Percentiles rank a stretch among this genome's conserved stretches.
phyloP scores from a whole-genome alignment of 1,140 invertebrate species.

The Bombus huntii region DNA sequence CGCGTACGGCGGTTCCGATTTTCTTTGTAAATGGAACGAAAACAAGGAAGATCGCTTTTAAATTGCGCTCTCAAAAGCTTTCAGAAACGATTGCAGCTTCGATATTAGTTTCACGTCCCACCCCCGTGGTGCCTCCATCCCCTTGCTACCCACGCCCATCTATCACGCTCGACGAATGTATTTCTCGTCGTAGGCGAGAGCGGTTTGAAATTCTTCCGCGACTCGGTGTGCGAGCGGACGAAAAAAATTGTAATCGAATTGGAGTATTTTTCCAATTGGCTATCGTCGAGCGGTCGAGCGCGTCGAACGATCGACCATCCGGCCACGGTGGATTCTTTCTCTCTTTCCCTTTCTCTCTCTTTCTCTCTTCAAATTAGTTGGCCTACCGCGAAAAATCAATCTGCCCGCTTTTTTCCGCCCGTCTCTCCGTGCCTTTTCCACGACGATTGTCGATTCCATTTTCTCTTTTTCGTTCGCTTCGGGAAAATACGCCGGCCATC shows the following conservation, averaged over 20 bases:
- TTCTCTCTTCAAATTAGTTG: conserved; percentile 71
- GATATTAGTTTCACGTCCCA: conserved; percentile 58
- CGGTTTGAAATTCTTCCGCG: conserved; percentile 65
- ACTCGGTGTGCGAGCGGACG: conserved; percentile 56
- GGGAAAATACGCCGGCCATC: conserved; percentile 48
- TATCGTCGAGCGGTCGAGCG: conserved; percentile 67
- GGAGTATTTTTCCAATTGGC: conserved; percentile 73
- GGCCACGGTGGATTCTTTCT: conserved; percentile 21
- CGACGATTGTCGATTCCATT: conserved; percentile 66
- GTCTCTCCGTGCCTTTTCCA: conserved; percentile 46
- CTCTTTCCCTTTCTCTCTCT: not conserved
- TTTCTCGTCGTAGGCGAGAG: conserved; percentile 38
- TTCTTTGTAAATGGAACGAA: conserved; percentile 64
- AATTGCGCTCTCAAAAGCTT: conserved; percentile 67
- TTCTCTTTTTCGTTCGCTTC: conserved; percentile 35
- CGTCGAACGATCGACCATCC: conserved; percentile 59
- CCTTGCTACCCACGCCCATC: conserved; percentile 8
- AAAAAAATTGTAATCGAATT: conserved; percentile 73
- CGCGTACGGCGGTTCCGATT: conserved; percentile 35
- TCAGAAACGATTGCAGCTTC: conserved; percentile 62
- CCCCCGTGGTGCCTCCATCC: not conserved
- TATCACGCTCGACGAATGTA: conserved; percentile 43
- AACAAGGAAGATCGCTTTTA: conserved; percentile 65
- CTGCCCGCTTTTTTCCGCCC: conserved; percentile 67
- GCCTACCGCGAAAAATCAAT: conserved; percentile 79